phyloP scores from a whole-genome alignment of 2,888 invertebrate genomes.

The Nebria brevicollis region DNA sequence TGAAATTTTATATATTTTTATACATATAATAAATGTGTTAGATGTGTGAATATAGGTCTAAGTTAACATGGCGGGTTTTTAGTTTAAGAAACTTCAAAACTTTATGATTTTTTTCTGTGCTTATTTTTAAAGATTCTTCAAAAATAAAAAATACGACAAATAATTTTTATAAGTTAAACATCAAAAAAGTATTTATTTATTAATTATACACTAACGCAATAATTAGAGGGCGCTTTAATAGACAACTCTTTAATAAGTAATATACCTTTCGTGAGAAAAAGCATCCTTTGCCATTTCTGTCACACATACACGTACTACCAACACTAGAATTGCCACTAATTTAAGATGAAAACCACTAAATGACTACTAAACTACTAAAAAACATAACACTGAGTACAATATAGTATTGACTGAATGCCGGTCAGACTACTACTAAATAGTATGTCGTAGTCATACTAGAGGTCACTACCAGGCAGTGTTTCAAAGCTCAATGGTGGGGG shows the following conservation, averaged over 20 bases:
- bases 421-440: not conserved
- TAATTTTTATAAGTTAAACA: no score
- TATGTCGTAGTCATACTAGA: not conserved
- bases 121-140: no score
- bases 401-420: not conserved
- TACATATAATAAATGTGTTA: no score
- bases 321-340: not conserved
- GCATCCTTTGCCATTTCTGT: conserved; percentile 77
- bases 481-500: not conserved
- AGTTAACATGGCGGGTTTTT: no score
- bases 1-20: no score
- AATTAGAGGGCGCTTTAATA: not conserved
- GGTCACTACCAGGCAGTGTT: not conserved
- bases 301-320: conserved; percentile 68
- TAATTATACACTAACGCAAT: no score
- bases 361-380: not conserved
- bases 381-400: not conserved
- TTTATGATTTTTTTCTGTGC: no score
- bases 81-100: no score
- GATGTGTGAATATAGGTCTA: no score
- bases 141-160: no score
- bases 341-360: not conserved
- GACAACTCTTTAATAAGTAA: conserved; percentile 40
- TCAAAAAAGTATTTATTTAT: no score
- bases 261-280: conserved; percentile 73